phyloP scores from a whole-genome alignment of 2,113 vertebrate genomes.

The Origma solitaria region DNA sequence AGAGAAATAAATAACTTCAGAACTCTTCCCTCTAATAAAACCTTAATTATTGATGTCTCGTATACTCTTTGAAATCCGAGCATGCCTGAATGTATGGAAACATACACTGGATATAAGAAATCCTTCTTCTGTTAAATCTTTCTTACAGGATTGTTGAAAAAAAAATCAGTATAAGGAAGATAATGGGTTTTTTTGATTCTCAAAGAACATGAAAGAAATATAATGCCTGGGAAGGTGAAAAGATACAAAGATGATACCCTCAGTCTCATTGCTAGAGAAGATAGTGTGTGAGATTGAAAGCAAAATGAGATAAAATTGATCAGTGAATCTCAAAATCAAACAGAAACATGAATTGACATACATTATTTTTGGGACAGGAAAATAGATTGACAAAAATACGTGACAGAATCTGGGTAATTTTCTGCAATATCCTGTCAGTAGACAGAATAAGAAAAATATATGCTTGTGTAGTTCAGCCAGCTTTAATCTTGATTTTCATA shows the following conservation, averaged over 20 bases:
- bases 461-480: background rate
- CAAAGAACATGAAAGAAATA: background rate
- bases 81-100: background rate
- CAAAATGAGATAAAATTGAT: background rate
- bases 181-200: background rate
- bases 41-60: background rate
- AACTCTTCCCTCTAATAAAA: background rate
- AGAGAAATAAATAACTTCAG: background rate
- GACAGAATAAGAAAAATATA: background rate
- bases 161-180: background rate
- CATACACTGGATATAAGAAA: background rate
- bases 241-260: background rate
- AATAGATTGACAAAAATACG: background rate
- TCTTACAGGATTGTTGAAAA: background rate
- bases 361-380: background rate
- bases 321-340: background rate
- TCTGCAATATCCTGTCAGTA: background rate
- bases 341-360: background rate
- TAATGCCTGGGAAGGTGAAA: background rate
- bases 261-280: background rate
- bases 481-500: background rate
- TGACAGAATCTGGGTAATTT: background rate
- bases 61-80: background rate
- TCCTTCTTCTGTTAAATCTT: background rate
- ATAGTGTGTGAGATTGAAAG: background rate